Conservation (phyloP, 2,888 invertebrate species). For the Eupithecia insigniata region DNA sequence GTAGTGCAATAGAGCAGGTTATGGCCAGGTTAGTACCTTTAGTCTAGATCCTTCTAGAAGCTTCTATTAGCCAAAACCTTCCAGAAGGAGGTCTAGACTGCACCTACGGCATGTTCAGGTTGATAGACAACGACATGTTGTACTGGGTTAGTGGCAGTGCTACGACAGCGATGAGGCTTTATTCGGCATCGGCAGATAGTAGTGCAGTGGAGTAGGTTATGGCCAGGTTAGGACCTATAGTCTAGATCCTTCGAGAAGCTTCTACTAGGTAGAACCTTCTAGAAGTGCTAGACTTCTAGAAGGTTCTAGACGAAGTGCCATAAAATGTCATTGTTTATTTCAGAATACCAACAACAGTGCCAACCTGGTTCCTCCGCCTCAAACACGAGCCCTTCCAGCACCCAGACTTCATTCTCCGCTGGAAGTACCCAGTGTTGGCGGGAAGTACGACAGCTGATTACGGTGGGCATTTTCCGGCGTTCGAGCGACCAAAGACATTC, state of each 20-base stretch:
- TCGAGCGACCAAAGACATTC: constrained; percentile 89
- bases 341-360: constrained; percentile 88
- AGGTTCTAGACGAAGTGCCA: too few relatives aligned
- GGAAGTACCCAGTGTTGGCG: constrained; percentile 87
- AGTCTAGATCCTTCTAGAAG: neutral
- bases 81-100: constrained; percentile 86
- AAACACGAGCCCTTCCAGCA: constrained; percentile 86
- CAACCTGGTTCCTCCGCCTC: constrained; percentile 88
- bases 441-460: constrained; percentile 85
- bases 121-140: constrained; percentile 82
- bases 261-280: constrained; percentile 55
- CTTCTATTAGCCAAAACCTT: constrained; percentile 51
- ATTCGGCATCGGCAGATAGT: constrained; percentile 84
- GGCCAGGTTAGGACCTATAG: constrained; percentile 43
- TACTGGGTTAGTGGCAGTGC: constrained; percentile 82
- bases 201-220: constrained; percentile 59
- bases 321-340: constrained; percentile 37
- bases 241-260: neutral
- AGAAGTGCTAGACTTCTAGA: constrained; percentile 88
- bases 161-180: constrained; percentile 81
- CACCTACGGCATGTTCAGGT: constrained; percentile 61
- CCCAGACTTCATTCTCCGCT: constrained; percentile 85
- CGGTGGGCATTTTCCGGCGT: constrained; percentile 94
- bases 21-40: constrained; percentile 51
- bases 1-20: constrained; percentile 55